Evolutionary conservation across 2,888 invertebrate species (phyloP).

Genomic region (Camptogramma bilineatum): DNA sequence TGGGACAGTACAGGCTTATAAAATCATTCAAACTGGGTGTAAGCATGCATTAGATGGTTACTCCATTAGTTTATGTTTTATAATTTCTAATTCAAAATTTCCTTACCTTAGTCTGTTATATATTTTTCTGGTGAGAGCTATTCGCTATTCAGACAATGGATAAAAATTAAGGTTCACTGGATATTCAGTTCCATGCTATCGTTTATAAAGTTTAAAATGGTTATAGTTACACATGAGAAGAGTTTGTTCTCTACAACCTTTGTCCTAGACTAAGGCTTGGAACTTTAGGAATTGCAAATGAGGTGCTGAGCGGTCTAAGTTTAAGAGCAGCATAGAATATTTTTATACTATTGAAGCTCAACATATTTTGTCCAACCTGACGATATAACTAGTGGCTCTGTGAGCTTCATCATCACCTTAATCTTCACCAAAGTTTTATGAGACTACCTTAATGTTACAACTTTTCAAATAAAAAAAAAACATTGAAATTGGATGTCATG

Average conservation of each 20-base stretch:
- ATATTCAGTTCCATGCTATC: not conserved
- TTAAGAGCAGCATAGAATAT: slow-evolving; percentile 1
- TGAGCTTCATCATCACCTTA: too few relatives aligned
- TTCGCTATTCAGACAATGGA: not conserved
- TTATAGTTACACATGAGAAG: slow-evolving; percentile 25
- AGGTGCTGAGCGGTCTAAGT: slow-evolving; percentile 28
- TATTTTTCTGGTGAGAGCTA: not conserved
- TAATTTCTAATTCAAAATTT: too few relatives aligned
- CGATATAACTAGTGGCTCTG: too few relatives aligned
- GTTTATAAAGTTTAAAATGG: not conserved
- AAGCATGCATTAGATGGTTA: not conserved
- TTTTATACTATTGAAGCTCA: not conserved
- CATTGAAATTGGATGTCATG: too few relatives aligned
- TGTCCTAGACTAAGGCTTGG: slow-evolving; percentile 30
- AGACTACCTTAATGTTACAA: too few relatives aligned
- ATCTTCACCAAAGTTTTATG: too few relatives aligned
- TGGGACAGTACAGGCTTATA: too few relatives aligned
- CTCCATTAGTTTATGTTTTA: not conserved
- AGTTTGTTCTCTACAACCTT: slow-evolving; percentile 5
- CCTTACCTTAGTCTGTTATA: too few relatives aligned
- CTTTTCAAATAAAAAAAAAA: too few relatives aligned
- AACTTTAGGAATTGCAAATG: slow-evolving; percentile 53
- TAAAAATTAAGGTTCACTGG: not conserved
- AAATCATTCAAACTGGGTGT: too few relatives aligned
- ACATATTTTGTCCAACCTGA: not conserved